phyloP scores from a whole-genome alignment of 2,888 invertebrate species.

The Polylopha cassiicola region DNA sequence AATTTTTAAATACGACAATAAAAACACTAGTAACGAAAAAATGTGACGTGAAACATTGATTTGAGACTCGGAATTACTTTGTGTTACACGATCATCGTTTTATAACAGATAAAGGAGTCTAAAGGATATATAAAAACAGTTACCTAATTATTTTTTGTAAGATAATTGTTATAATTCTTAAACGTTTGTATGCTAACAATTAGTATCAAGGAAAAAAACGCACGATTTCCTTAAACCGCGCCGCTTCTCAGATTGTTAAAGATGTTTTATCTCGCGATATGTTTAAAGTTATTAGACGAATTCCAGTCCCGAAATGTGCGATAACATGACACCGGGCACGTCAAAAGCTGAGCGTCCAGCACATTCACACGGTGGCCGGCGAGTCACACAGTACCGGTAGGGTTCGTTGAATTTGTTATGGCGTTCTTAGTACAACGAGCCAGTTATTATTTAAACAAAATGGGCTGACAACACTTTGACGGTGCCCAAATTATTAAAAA shows the following conservation, averaged over 20 bases:
- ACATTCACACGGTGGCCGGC: slow-evolving; percentile 72
- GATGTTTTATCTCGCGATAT: not conserved
- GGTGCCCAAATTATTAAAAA: slow-evolving; percentile 58
- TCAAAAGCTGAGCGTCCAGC: slow-evolving; percentile 60
- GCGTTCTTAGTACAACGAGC: slow-evolving; percentile 69
- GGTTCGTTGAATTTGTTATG: slow-evolving; percentile 77
- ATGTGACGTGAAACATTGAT: too few relatives aligned
- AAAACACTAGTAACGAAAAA: not conserved
- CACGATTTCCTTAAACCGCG: slow-evolving; percentile 2
- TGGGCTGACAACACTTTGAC: slow-evolving; percentile 61
- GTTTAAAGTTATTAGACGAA: slow-evolving; percentile 39
- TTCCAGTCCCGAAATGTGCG: slow-evolving; percentile 56
- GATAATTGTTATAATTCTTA: slow-evolving; percentile 9
- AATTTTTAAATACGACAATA: not conserved
- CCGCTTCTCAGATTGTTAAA: not conserved
- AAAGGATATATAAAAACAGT: slow-evolving; percentile 38
- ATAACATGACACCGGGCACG: slow-evolving; percentile 63
- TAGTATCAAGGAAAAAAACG: slow-evolving; percentile 2
- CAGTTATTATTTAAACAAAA: slow-evolving; percentile 66
- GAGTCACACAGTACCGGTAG: slow-evolving; percentile 73
- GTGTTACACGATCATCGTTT: too few relatives aligned
- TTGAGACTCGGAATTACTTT: too few relatives aligned
- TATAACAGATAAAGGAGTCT: slow-evolving; percentile 36
- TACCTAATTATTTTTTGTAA: not conserved
- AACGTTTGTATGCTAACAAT: slow-evolving; percentile 12